phyloP scores from a whole-genome alignment of 1,140 invertebrate species.

The Epicauta chinensis region DNA sequence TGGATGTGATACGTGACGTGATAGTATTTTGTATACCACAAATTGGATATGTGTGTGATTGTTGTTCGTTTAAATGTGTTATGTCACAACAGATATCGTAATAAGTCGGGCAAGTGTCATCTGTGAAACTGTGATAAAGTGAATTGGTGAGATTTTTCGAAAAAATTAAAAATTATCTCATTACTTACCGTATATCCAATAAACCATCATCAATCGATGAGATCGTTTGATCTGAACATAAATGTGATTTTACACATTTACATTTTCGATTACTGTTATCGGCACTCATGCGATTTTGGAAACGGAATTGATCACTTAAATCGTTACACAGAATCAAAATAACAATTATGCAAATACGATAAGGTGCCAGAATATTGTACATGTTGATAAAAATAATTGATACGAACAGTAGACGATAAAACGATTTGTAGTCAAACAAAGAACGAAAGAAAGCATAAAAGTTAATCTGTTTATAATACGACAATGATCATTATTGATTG shows the following conservation, averaged over 20 bases:
- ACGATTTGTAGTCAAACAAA: too few species aligned
- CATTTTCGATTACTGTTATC: background rate
- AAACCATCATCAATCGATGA: constrained; percentile 6
- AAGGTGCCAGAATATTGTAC: too few species aligned
- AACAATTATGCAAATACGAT: too few species aligned
- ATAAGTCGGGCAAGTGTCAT: constrained; percentile 15
- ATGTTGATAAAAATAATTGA: too few species aligned
- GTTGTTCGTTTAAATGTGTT: background rate
- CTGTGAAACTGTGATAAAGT: constrained; percentile 6
- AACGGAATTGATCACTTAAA: too few species aligned
- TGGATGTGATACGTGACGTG: constrained; percentile 63
- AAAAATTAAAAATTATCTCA: constrained; percentile 7
- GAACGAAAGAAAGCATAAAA: too few species aligned
- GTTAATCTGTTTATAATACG: too few species aligned
- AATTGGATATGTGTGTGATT: background rate
- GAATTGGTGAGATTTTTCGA: background rate
- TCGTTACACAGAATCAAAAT: too few species aligned
- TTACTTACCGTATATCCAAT: constrained; percentile 17
- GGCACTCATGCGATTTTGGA: too few species aligned
- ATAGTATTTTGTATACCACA: constrained; percentile 66
- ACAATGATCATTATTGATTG: too few species aligned
- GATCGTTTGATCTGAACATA: constrained; percentile 6
- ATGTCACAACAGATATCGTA: constrained; percentile 23
- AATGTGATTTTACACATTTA: constrained; percentile 9
- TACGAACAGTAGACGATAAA: too few species aligned